Percentiles rank a stretch among this genome's conserved stretches.
These are phyloP conservation scores for Sesia apiformis DNA, from an alignment of 2,888 invertebrate species.

Conservation along the genomic window DNA sequence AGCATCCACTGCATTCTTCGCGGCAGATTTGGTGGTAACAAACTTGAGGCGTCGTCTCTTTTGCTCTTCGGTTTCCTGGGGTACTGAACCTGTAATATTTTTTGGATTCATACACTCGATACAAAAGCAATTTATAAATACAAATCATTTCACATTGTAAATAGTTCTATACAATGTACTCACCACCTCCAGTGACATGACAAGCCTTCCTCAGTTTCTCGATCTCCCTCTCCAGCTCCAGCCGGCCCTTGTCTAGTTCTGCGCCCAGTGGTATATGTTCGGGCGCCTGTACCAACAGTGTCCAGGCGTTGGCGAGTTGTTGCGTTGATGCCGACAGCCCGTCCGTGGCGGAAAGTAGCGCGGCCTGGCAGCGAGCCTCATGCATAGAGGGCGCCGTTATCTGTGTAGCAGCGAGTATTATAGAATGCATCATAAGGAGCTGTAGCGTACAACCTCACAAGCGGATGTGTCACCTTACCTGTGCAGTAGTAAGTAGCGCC, in stretches of 20 bases:
- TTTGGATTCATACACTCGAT: too few relatives aligned
- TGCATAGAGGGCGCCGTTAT: constrained; percentile 27
- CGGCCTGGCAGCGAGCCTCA: constrained; percentile 21
- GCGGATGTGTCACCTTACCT: constrained; percentile 18
- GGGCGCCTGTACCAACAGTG: constrained; percentile 2
- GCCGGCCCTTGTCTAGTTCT: not conserved
- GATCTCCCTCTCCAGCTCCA: not conserved
- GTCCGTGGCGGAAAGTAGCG: constrained; percentile 19
- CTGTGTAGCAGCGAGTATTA: constrained; percentile 15
- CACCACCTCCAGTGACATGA: not conserved
- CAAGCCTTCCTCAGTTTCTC: not conserved
- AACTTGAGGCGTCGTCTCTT: constrained; percentile 2
- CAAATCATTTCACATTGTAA: too few relatives aligned
- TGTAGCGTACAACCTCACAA: too few relatives aligned
- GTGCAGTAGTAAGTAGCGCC: constrained; percentile 22
- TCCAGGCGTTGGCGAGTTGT: constrained; percentile 14
- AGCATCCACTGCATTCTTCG: constrained; percentile 1
- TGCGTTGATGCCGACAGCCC: constrained; percentile 13
- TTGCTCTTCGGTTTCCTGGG: not conserved
- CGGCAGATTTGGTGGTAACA: constrained; percentile 1
- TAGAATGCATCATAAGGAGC: too few relatives aligned
- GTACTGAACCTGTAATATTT: too few relatives aligned
- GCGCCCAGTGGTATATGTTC: not conserved
- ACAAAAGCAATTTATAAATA: too few relatives aligned
- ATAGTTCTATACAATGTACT: not conserved